phyloP scores from a whole-genome alignment of 1,140 invertebrate genomes.

The Goniozus legneri region DNA sequence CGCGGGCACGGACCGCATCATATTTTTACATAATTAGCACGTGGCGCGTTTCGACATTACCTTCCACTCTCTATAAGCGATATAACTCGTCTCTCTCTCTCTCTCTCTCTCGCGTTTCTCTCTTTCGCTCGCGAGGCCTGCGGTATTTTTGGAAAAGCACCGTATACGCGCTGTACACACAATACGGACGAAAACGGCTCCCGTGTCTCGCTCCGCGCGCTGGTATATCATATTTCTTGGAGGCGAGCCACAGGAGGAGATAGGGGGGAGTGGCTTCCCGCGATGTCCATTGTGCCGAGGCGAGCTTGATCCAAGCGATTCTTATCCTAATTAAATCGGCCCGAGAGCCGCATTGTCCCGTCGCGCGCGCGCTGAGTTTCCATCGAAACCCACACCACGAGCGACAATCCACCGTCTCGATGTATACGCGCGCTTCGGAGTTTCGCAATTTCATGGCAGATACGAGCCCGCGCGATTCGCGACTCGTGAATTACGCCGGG shows the following conservation, averaged over 20 bases:
- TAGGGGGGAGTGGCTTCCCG: constrained; percentile 18
- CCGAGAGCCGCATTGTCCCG: constrained; percentile 32
- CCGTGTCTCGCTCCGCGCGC: not conserved
- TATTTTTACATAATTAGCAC: constrained; percentile 57
- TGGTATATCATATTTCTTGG: constrained; percentile 53
- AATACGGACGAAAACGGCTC: not conserved
- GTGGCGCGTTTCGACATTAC: constrained; percentile 43
- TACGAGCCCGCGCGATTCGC: too few species aligned
- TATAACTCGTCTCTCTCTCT: constrained; percentile 27
- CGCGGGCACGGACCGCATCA: constrained; percentile 42
- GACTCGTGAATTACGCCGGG: too few species aligned
- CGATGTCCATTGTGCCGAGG: constrained; percentile 22
- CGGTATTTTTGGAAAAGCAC: constrained; percentile 55
- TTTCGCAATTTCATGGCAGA: too few species aligned
- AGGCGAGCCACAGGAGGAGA: constrained; percentile 41
- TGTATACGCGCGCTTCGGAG: too few species aligned
- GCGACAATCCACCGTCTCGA: too few species aligned
- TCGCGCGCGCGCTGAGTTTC: constrained; percentile 31
- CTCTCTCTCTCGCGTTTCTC: constrained; percentile 22
- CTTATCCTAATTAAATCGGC: constrained; percentile 37
- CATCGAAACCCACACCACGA: too few species aligned
- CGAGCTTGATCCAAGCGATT: constrained; percentile 33
- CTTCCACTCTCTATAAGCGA: constrained; percentile 41
- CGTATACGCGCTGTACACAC: constrained; percentile 18
- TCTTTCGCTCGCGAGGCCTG: constrained; percentile 44